Base-by-base conservation (phyloP, 2,797 vertebrate genomes). In the Urophycis tenuis region DNA sequence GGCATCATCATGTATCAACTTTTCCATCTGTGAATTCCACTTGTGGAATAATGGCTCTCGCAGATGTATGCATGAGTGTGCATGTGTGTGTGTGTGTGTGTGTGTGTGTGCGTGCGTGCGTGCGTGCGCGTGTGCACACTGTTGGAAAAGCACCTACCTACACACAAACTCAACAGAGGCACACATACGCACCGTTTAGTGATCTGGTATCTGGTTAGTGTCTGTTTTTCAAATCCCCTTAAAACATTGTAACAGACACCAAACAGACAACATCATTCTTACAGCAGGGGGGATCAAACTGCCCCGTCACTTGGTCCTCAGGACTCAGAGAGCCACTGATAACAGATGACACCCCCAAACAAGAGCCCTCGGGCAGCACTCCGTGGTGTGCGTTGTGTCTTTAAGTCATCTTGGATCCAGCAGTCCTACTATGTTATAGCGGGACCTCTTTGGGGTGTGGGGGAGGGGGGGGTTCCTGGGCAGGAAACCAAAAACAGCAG, bases 11-110 rank as follows among this genome's bases (percentile, higher is more conserved):
- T 81, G 88, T 87, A 88, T 91, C 88, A 91, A 35, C 86, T 88
- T 90, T 92, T 92, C 91, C 91, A 90, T 90, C 90, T 89, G 88
- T 84, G 36, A 72, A 85, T 84, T 88, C 85, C 74, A 79, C 86
- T 89, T 85, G 82, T 81, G 84, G 78, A 88, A 85, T 90, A 91
- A 92, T 89, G 88, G 86, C 79, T 89, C 80, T 81, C 78, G 77
- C 91, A 92, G 90, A 90, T 90, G 90, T 87, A 84, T 79, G 82
- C 76, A 71, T 31, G 33, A 45, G 72, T 49, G n/a, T 11, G 83
- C 81, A 75, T 80, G 67, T 36, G 49, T 77, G 36, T 39, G 36
- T 39, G 36, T 39, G 36, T 39, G 36, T 39, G 36, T 39, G 36
- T 39, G 36, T 39, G 36, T 39, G 36, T 39, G 36, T 39, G 36